Conservation (phyloP, 2,113 vertebrate species). For the Hepsetus odoe region DNA sequence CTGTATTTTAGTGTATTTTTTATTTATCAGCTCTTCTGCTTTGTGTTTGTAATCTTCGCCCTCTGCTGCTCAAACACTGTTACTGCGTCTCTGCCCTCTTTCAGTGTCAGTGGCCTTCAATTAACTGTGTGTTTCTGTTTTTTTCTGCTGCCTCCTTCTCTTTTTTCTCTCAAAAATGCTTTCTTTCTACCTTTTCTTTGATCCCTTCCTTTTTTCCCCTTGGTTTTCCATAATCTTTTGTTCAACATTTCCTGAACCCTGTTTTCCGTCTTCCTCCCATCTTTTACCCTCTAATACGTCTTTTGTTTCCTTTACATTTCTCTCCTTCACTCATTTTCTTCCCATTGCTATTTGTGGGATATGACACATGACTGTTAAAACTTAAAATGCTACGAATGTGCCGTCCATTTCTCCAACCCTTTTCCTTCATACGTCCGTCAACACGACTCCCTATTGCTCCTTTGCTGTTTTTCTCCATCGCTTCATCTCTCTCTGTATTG, state of each 20-base stretch:
- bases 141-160: constrained; percentile 67
- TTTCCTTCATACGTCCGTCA: not conserved
- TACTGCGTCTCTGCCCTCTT: constrained; percentile 15
- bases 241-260: not conserved
- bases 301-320: not conserved
- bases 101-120: constrained; percentile 51
- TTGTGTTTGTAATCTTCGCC: not conserved
- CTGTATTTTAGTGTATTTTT: not conserved
- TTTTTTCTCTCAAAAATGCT: constrained; percentile 53
- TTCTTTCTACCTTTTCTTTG: constrained; percentile 49
- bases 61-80: not conserved
- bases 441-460: not conserved
- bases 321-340: not conserved
- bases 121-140: constrained; percentile 70
- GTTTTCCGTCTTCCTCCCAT: constrained; percentile 8
- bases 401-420: not conserved
- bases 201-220: too few species aligned
- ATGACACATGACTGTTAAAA: not conserved
- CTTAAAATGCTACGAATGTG: too few species aligned
- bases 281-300: not conserved
- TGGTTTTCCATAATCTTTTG: not conserved
- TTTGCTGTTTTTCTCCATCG: not conserved
- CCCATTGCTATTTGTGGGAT: too few species aligned
- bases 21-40: not conserved
- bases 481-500: constrained; percentile 43